Percentiles rank a stretch among this genome's conserved stretches.
Evolutionary conservation across 1,140 invertebrate genomes (phyloP).

Genomic region (Drosophila chauvacae): DNA sequence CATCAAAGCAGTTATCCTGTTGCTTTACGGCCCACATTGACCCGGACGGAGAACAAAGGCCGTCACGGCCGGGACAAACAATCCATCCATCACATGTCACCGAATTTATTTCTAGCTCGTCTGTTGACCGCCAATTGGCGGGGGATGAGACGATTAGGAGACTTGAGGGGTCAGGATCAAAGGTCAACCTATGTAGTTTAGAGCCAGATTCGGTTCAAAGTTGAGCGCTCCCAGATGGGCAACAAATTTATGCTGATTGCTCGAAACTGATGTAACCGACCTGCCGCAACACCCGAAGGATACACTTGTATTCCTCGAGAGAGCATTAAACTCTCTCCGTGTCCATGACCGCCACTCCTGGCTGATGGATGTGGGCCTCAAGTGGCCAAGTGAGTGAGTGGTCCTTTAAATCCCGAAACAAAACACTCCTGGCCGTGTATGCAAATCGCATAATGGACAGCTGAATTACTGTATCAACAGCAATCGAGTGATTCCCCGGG

Average conservation of each 20-base stretch:
- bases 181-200: conserved; percentile 44
- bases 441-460: conserved; percentile 48
- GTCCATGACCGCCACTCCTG: conserved; percentile 31
- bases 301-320: conserved; percentile 4
- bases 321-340: conserved; percentile 28
- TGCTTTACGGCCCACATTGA: conserved; percentile 39
- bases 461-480: conserved; percentile 23
- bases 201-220: conserved; percentile 57
- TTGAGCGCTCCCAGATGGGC: conserved; percentile 49
- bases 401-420: conserved; percentile 14
- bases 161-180: conserved; percentile 29
- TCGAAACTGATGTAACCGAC: conserved; percentile 47
- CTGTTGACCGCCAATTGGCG: conserved; percentile 27
- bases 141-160: conserved; percentile 1
- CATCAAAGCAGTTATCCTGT: conserved; percentile 22
- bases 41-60: conserved; percentile 40
- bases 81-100: conserved; percentile 59
- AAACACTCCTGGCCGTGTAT: conserved; percentile 22
- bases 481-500: conserved; percentile 10
- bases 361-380: conserved; percentile 18
- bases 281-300: conserved; percentile 45
- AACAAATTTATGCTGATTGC: conserved; percentile 46
- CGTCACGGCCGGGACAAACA: conserved; percentile 10
- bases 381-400: neutral
- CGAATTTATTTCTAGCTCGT: conserved; percentile 35